A percentile compares a stretch with the other conserved stretches of the same genome.
Conservation (phyloP, 2,888 invertebrate species). For the Ashinkailepas kermadecensis region DNA sequence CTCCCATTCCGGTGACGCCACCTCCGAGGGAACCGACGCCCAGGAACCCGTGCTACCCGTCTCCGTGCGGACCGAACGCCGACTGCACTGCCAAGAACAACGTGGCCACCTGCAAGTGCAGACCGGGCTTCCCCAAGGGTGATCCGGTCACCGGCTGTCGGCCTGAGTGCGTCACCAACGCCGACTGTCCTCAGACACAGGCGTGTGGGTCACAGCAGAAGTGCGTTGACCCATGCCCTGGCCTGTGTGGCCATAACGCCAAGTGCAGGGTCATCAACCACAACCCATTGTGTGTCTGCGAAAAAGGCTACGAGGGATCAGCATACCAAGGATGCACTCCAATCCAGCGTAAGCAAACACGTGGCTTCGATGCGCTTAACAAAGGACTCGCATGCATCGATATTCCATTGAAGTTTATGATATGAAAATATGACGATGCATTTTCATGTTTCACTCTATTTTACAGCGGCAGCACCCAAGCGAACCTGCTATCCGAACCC, state of each 20-base stretch:
- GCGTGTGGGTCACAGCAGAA: constrained; percentile 64
- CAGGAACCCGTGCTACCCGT: constrained; percentile 62
- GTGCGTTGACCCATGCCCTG: constrained; percentile 64
- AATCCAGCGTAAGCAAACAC: no score
- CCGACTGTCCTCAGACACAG: constrained; percentile 59
- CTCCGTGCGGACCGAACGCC: constrained; percentile 74
- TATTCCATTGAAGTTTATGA: no score
- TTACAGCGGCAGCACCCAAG: not conserved
- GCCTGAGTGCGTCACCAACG: constrained; percentile 77
- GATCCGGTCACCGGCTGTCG: constrained; percentile 70
- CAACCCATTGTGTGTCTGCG: constrained; percentile 61
- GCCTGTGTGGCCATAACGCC: constrained; percentile 42
- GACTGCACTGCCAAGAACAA: constrained; percentile 51
- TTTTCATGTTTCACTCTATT: no score
- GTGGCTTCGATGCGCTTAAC: no score
- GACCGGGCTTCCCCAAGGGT: constrained; percentile 51
- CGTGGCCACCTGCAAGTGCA: constrained; percentile 63
- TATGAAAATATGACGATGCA: not conserved
- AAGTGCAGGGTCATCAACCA: constrained; percentile 38
- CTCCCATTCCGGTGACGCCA: constrained; percentile 50
- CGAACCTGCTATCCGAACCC: constrained; percentile 45
- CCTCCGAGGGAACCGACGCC: no score
- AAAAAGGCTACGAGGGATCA: constrained; percentile 60
- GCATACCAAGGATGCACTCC: no score
- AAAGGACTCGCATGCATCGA: no score